phyloP scores from a whole-genome alignment of 2,797 vertebrate species.

The Myotis planiceps region DNA sequence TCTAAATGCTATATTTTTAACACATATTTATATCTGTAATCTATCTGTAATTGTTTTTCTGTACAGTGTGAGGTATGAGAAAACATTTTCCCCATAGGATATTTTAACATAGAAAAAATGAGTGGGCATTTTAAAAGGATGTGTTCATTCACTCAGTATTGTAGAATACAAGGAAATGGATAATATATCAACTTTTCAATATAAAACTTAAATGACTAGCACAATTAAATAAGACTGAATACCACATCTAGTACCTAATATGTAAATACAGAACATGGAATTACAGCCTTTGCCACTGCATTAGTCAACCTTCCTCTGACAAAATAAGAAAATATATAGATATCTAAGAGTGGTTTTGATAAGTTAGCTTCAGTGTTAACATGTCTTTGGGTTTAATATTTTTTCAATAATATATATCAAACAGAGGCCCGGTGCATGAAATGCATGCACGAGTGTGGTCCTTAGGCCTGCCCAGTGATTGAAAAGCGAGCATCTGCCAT shows the following conservation, averaged over 20 bases:
- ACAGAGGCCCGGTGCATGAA: too few species aligned
- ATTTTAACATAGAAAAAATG: constrained; percentile 11
- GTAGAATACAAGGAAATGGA: not conserved
- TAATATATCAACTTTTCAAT: not conserved
- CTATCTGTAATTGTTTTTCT: not conserved
- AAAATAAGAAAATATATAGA: not conserved
- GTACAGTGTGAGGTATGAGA: not conserved
- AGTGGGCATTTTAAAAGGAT: not conserved
- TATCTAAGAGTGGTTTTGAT: not conserved
- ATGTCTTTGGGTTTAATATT: not conserved
- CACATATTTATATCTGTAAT: not conserved
- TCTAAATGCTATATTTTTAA: not conserved
- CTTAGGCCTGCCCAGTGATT: too few species aligned
- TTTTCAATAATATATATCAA: not conserved
- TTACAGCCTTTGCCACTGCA: not conserved
- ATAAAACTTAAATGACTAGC: not conserved
- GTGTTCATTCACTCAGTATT: not conserved
- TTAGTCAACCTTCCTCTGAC: not conserved
- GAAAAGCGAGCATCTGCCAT: too few species aligned
- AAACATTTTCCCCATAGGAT: not conserved
- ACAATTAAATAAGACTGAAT: not conserved
- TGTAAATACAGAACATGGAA: not conserved
- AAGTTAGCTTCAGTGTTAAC: not conserved
- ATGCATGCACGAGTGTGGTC: too few species aligned
- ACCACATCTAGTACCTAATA: not conserved